A percentile compares a stretch with the other conserved stretches of the same genome.
Conservation (phyloP, 2,797 vertebrate genomes). For the Melanogrammus aeglefinus region DNA sequence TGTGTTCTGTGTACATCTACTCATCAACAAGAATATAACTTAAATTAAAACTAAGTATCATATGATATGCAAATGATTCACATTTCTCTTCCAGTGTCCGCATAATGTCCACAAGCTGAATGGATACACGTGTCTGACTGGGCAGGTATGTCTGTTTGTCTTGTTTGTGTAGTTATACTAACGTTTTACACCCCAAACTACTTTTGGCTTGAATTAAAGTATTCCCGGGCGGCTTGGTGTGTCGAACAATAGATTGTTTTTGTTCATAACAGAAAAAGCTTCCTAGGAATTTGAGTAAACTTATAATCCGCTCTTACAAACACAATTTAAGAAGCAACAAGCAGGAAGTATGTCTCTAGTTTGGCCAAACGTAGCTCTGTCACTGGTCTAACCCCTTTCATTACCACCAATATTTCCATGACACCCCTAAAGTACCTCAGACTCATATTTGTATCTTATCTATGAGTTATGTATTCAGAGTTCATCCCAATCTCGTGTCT, state of each 20-base stretch:
- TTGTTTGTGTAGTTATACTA: background rate
- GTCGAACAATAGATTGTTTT: too few species aligned
- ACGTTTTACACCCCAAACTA: background rate
- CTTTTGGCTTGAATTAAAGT: background rate
- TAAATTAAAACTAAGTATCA: background rate
- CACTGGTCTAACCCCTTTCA: background rate
- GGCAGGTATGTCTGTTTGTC: conserved; percentile 77
- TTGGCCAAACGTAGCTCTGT: background rate
- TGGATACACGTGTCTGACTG: conserved; percentile 87
- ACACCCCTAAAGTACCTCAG: background rate
- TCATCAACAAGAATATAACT: background rate
- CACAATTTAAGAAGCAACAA: background rate
- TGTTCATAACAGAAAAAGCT: background rate
- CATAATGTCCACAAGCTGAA: conserved; percentile 95
- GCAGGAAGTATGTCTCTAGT: background rate
- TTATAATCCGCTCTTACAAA: background rate
- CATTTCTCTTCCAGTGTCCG: conserved; percentile 79
- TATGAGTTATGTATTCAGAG: background rate
- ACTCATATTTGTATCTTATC: background rate
- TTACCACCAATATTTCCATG: too few species aligned
- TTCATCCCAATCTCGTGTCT: background rate
- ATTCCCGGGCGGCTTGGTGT: background rate
- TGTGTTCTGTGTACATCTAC: too few species aligned
- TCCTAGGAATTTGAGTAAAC: background rate
- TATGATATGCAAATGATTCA: background rate